Evolutionary conservation across 1,140 invertebrate genomes (phyloP).

Genomic region (Aphelenchoides besseyi): DNA sequence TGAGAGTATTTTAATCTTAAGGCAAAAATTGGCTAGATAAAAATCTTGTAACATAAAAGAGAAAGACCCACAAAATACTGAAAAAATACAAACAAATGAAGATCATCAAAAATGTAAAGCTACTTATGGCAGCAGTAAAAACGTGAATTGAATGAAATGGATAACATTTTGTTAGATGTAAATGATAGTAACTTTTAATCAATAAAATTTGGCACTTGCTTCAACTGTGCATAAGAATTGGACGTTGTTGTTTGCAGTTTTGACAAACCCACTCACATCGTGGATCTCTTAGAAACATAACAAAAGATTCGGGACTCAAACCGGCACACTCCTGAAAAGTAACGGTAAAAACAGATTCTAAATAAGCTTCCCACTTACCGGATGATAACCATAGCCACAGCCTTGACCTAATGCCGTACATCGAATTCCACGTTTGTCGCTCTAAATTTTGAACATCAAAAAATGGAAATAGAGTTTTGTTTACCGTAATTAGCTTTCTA

Average conservation of each 20-base stretch:
- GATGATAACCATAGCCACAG: not conserved
- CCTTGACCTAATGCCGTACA: constrained; percentile 9
- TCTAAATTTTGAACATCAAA: constrained; percentile 15
- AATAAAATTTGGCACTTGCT: too few relatives aligned
- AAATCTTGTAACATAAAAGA: too few relatives aligned
- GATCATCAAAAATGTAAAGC: too few relatives aligned
- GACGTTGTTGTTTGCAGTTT: not conserved
- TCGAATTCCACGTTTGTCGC: constrained; percentile 11
- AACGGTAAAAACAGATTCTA: not conserved
- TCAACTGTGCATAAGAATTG: not conserved
- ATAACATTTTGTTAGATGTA: too few relatives aligned
- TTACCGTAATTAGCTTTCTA: not conserved
- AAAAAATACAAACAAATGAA: too few relatives aligned
- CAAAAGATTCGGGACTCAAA: not conserved
- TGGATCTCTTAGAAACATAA: not conserved
- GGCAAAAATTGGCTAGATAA: too few relatives aligned
- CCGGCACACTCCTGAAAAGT: constrained; percentile 2
- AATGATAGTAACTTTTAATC: too few relatives aligned
- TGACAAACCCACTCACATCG: constrained; percentile 5
- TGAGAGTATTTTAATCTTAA: too few relatives aligned
- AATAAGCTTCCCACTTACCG: not conserved
- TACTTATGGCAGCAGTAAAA: too few relatives aligned
- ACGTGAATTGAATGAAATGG: too few relatives aligned
- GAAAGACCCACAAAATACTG: too few relatives aligned
- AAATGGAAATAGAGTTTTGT: too few relatives aligned